These are phyloP conservation scores for Sterna hirundo DNA, from an alignment of 2,113 vertebrate species.

Conservation along the genomic window DNA sequence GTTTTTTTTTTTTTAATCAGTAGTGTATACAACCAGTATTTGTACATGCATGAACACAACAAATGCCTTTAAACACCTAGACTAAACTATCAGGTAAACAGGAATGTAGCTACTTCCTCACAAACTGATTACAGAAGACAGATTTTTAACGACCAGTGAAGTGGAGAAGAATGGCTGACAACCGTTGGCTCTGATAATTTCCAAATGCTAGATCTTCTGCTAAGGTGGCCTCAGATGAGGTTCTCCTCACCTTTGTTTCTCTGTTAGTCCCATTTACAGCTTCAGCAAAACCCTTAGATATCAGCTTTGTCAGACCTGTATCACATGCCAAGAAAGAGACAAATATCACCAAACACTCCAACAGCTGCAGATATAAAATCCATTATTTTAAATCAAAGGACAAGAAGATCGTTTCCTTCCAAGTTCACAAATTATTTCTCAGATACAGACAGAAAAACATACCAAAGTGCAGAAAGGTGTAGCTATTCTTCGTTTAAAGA, in stretches of 20 bases:
- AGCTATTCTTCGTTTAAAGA: neutral
- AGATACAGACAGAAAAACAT: neutral
- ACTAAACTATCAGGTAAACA: neutral
- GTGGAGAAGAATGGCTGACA: neutral
- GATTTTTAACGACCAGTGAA: neutral
- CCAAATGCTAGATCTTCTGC: neutral
- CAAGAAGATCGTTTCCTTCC: neutral
- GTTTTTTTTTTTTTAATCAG: neutral
- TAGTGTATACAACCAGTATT: neutral
- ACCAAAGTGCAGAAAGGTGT: neutral
- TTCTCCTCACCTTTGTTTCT: neutral
- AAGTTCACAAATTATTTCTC: neutral
- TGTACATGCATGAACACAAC: neutral
- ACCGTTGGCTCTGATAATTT: neutral
- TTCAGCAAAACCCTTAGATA: neutral
- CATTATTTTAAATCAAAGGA: neutral
- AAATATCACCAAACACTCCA: neutral
- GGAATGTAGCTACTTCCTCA: neutral
- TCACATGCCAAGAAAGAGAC: neutral
- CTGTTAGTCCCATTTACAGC: neutral
- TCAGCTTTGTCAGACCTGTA: neutral
- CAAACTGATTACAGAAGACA: neutral
- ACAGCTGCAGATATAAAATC: neutral
- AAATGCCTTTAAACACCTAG: neutral
- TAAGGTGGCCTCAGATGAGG: neutral